Evolutionary conservation across 2,888 invertebrate genomes (phyloP).

Genomic region (Lysandra coridon): DNA sequence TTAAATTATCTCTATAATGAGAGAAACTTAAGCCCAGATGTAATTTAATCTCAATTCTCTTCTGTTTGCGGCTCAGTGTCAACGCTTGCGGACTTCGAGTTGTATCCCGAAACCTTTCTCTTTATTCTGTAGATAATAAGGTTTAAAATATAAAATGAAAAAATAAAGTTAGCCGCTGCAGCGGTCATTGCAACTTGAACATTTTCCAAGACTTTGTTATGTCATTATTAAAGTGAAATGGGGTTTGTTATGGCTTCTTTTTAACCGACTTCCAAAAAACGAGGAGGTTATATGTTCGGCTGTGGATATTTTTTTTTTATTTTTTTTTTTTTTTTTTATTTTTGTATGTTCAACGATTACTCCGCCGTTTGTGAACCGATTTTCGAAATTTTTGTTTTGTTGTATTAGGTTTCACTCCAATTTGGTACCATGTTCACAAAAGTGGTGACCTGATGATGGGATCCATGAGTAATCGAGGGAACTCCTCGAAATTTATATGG

Average conservation of each 20-base stretch:
- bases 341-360: too few species aligned
- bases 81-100: slow-evolving; percentile 70
- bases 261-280: too few species aligned
- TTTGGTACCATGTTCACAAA: too few species aligned
- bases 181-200: slow-evolving; percentile 68
- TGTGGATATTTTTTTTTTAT: too few species aligned
- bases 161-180: slow-evolving; percentile 49
- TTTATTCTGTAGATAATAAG: slow-evolving; percentile 42
- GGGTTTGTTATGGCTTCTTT: slow-evolving; percentile 62
- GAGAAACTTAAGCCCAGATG: slow-evolving; percentile 61
- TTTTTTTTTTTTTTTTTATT: too few species aligned
- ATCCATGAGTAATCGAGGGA: too few species aligned
- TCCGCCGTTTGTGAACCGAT: too few species aligned
- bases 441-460: too few species aligned
- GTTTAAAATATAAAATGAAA: slow-evolving; percentile 42
- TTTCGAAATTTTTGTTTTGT: too few species aligned
- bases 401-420: too few species aligned
- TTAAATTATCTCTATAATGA: slow-evolving; percentile 60
- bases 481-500: too few species aligned
- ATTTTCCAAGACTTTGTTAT: slow-evolving; percentile 64
- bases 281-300: too few species aligned
- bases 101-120: slow-evolving; percentile 41
- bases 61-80: slow-evolving; percentile 68
- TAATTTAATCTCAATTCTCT: slow-evolving; percentile 76
- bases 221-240: slow-evolving; percentile 68